These are phyloP conservation scores for Thunnus thynnus DNA, from an alignment of 2,113 vertebrate species.

Conservation along the genomic window DNA sequence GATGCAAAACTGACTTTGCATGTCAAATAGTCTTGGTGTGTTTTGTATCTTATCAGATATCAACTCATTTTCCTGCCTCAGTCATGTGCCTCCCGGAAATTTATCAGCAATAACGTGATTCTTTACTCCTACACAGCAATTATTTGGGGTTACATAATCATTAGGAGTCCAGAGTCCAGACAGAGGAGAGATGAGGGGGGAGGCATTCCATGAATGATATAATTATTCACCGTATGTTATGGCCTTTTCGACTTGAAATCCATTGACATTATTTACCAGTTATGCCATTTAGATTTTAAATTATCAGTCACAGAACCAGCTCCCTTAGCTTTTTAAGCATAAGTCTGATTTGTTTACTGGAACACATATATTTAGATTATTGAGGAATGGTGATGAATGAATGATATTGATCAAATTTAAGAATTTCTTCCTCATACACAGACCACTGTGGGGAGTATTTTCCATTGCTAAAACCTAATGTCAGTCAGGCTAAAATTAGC, in stretches of 20 bases:
- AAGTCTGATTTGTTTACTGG: no score
- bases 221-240: neutral
- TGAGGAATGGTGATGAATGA: no score
- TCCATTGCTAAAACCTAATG: no score
- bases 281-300: neutral
- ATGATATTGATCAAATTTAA: no score
- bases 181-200: neutral
- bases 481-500: no score
- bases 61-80: neutral
- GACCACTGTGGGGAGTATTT: no score
- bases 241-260: neutral
- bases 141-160: slow-evolving; percentile 9
- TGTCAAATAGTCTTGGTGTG: neutral
- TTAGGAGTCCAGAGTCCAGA: slow-evolving; percentile 59
- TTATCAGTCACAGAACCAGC: neutral
- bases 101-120: slow-evolving; percentile 1
- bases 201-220: neutral
- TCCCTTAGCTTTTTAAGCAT: no score
- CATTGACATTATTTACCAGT: neutral
- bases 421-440: no score
- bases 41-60: slow-evolving; percentile 25
- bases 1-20: neutral
- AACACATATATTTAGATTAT: no score
- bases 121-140: neutral
- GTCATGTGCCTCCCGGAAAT: neutral